Evolutionary conservation across 2,797 vertebrate species (phyloP), one percentile per base, ranked within the genome.

Genomic region (Gymnoscopelus microlampas): DNA sequence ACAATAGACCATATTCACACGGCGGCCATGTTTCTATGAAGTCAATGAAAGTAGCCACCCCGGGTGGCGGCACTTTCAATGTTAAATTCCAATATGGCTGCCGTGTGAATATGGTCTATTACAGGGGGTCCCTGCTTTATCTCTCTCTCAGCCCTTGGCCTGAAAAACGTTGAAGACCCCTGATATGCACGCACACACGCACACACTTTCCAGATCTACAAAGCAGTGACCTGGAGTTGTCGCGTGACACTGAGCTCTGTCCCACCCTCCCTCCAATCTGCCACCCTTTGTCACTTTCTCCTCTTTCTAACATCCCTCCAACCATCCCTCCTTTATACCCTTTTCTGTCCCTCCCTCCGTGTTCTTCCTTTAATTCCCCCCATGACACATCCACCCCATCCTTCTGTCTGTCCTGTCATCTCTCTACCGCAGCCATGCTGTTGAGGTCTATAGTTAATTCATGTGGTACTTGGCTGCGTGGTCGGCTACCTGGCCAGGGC

Each of bases 361-460:
- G 19, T 12, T 71, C 26, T 62, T 68, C 11, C 12, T 24, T 61
- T 23, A 39, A 6, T 66, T 53, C 55, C 57, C 32, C 56, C 49
- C 14, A 13, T 49, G 14, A 48, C 7, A 49, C 13, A 14, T 19
- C 13, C 14, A n/a, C 26, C 14, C 26, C 23, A 1, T 3, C 32
- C 35, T 32, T 19, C 35, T 8, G 53, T 47, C 62, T 32, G 32
- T 15, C 12, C 26, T 74, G 39, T 44, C 39, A 44, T 44, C 39
- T 44, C 39, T 44, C 7, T 44, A 8, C 39, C 9, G 8, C 39
- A 10, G 5, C 39, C 39, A n/a, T 44, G 39, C 74, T 58, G 68
- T 66, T 73, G 57, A 70, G 63, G 55, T 44, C 62, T 47, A 74
- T 81, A 76, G 63, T 77, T 87, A 19, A 19, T 19, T 19, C 74